phyloP scores from a whole-genome alignment of 1,140 invertebrate genomes.

The Drosophila repleta region DNA sequence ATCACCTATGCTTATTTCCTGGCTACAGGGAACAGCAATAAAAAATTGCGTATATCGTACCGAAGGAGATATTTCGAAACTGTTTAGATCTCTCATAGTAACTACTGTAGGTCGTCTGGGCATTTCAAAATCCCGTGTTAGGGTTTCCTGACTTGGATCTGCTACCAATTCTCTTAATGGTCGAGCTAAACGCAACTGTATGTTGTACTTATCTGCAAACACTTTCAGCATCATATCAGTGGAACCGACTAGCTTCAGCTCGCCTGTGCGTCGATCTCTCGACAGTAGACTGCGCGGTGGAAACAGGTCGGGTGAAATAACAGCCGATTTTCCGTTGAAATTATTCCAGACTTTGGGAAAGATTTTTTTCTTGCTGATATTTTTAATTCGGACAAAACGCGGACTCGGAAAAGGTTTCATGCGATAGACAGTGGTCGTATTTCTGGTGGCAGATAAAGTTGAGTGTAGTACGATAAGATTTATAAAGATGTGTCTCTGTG shows the following conservation, averaged over 20 bases:
- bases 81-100: not conserved
- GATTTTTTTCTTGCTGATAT: not conserved
- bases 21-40: constrained; percentile 37
- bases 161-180: not conserved
- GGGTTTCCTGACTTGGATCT: not conserved
- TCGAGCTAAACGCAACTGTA: not conserved
- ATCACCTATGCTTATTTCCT: not conserved
- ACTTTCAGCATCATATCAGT: not conserved
- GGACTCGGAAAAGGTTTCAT: constrained; percentile 27
- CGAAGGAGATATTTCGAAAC: not conserved
- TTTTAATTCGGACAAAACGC: not conserved
- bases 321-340: constrained; percentile 11
- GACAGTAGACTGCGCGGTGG: not conserved
- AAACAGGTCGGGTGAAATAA: constrained; percentile 1
- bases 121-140: constrained; percentile 20
- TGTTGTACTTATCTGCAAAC: constrained; percentile 10
- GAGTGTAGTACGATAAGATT: constrained; percentile 21
- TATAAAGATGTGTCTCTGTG: not conserved
- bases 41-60: not conserved
- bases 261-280: not conserved
- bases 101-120: not conserved
- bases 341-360: constrained; percentile 9
- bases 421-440: not conserved
- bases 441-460: not conserved
- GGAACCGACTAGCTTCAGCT: constrained; percentile 1